phyloP scores from a whole-genome alignment of 1,140 invertebrate species.

The Reticulitermes speratus region DNA sequence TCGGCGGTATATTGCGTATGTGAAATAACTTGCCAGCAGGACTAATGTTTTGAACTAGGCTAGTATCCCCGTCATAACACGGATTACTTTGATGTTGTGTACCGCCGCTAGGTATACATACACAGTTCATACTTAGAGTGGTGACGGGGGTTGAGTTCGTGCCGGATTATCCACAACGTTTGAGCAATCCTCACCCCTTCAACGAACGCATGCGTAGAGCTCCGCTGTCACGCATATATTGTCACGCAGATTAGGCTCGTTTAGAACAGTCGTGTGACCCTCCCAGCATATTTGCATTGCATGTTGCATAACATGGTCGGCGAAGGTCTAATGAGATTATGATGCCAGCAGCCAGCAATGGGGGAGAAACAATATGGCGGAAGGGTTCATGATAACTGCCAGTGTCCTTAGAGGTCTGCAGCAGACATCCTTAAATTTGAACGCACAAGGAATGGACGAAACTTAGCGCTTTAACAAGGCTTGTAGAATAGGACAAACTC shows the following conservation, averaged over 20 bases:
- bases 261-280: background rate
- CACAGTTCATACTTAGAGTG: background rate
- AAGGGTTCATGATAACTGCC: background rate
- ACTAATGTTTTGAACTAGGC: background rate
- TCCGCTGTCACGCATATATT: background rate
- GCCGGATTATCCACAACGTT: background rate
- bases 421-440: no score
- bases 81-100: slow-evolving; percentile 16
- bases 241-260: background rate
- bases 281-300: slow-evolving; percentile 15
- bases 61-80: background rate
- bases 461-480: no score
- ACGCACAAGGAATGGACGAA: no score
- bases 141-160: background rate
- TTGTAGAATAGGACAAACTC: no score
- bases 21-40: background rate
- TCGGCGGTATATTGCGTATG: no score
- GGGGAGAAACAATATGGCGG: background rate
- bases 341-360: background rate
- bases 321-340: slow-evolving; percentile 19
- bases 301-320: background rate
- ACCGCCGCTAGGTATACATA: background rate
- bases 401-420: background rate
- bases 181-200: background rate
- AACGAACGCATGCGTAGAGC: background rate